Conservation (phyloP, 1,140 invertebrate genomes). For the Heliconius congener region DNA sequence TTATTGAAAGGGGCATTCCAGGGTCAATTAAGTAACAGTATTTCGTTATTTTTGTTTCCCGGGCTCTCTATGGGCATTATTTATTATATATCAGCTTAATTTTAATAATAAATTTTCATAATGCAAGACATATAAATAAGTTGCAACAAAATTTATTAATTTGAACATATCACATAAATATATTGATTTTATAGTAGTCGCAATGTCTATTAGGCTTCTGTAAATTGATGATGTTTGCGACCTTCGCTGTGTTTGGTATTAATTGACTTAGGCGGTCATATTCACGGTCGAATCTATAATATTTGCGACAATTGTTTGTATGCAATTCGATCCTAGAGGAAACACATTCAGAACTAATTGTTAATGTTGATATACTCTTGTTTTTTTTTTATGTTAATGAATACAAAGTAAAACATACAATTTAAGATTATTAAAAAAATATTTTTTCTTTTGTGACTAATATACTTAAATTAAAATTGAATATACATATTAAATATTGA, state of each 20-base stretch:
- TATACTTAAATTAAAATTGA: not conserved
- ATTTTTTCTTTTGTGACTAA: not conserved
- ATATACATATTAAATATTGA: not conserved
- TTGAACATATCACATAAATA: not conserved
- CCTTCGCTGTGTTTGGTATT: slow-evolving; percentile 15
- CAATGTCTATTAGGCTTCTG: slow-evolving; percentile 10
- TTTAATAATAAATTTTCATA: too few relatives aligned
- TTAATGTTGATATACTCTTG: not conserved
- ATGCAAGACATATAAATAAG: not conserved
- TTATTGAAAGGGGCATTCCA: too few relatives aligned
- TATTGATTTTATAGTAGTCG: not conserved
- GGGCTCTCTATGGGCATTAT: too few relatives aligned
- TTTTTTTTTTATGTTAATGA: not conserved
- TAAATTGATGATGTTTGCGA: slow-evolving; percentile 18
- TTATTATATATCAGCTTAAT: too few relatives aligned
- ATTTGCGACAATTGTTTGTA: slow-evolving; percentile 2
- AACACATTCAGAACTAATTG: not conserved
- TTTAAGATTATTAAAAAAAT: not conserved
- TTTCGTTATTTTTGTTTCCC: not conserved
- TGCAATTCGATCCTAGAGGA: not conserved
- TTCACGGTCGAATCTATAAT: slow-evolving; percentile 5
- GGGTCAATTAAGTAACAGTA: not conserved
- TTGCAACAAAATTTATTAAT: not conserved
- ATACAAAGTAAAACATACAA: not conserved
- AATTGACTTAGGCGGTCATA: slow-evolving; percentile 23